Conservation (phyloP, 2,113 vertebrate genomes). For the Hiodon tergisus region DNA sequence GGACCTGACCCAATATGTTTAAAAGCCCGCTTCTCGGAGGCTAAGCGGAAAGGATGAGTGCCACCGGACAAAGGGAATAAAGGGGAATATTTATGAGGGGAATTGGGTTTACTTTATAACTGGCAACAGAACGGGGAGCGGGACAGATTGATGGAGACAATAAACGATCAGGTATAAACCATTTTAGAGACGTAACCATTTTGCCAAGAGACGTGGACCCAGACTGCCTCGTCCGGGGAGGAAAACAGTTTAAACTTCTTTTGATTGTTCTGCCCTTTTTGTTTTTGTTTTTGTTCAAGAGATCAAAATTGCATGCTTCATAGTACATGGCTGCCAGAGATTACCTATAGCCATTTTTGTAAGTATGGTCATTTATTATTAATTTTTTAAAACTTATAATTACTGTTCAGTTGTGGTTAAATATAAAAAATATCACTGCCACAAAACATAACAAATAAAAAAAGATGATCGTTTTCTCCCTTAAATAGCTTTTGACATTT, state of each 20-base stretch:
- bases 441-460: constrained; percentile 59
- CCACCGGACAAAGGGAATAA: constrained; percentile 63
- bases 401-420: constrained; percentile 60
- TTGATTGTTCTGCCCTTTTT: constrained; percentile 51
- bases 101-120: constrained; percentile 63
- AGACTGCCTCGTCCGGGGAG: constrained; percentile 60
- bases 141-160: constrained; percentile 66
- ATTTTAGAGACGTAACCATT: constrained; percentile 67
- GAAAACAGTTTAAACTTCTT: constrained; percentile 58
- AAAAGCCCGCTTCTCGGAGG: constrained; percentile 63
- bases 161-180: constrained; percentile 69
- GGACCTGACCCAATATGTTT: constrained; percentile 75
- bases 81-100: constrained; percentile 73
- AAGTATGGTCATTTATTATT: constrained; percentile 45
- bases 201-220: constrained; percentile 59
- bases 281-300: constrained; percentile 21
- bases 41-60: constrained; percentile 59
- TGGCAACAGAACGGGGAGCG: constrained; percentile 52
- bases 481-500: constrained; percentile 53
- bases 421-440: constrained; percentile 59
- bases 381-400: constrained; percentile 19
- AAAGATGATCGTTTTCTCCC: constrained; percentile 54
- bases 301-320: constrained; percentile 3
- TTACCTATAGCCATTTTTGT: neutral
- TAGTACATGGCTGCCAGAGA: constrained; percentile 49